Base-by-base conservation (phyloP, 2,888 invertebrate genomes). In the Pteria penguin region DNA sequence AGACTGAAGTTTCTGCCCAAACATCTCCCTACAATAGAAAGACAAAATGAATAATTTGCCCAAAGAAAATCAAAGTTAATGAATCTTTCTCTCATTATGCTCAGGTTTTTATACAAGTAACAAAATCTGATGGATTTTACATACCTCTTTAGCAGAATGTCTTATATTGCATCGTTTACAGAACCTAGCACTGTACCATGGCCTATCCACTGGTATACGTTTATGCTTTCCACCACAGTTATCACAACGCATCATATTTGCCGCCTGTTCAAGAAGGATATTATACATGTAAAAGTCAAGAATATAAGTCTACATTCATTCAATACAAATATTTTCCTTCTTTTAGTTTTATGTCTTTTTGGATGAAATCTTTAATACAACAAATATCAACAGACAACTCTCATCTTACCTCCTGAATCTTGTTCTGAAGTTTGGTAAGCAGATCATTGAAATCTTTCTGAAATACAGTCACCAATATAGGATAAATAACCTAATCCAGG, bases 231-330 rank as follows among this genome's bases (percentile, higher is more conserved):
- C 95, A 3, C 96, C 96, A 93, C 98, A 98, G 92, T 97, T 96
- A 90, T 97, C 98, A 93, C 98, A 98, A 89, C 97, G 94, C 92
- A 98, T 97, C 82, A 97, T 97, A 93, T 97, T 97, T 77, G 97
- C 96, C 45, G 97, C 97, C 93, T 92, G 79, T 29, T 81, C n/a
- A n/a, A n/a, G n/a, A n/a, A n/a, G n/a, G n/a, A n/a, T n/a, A n/a
- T n/a, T n/a, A n/a, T n/a, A n/a, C n/a, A n/a, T n/a, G n/a, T n/a
- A n/a, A n/a, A n/a, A n/a, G n/a, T n/a, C n/a, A n/a, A n/a, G n/a
- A n/a, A n/a, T n/a, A n/a, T n/a, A n/a, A n/a, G n/a, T n/a, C n/a
- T n/a, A n/a, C n/a, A n/a, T n/a, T n/a, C n/a, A n/a, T n/a, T n/a
- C n/a, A n/a, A n/a, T n/a, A n/a, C n/a, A n/a, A n/a, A n/a, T n/a